phyloP scores from a whole-genome alignment of 2,113 vertebrate genomes.

The Edolisoma coerulescens region DNA sequence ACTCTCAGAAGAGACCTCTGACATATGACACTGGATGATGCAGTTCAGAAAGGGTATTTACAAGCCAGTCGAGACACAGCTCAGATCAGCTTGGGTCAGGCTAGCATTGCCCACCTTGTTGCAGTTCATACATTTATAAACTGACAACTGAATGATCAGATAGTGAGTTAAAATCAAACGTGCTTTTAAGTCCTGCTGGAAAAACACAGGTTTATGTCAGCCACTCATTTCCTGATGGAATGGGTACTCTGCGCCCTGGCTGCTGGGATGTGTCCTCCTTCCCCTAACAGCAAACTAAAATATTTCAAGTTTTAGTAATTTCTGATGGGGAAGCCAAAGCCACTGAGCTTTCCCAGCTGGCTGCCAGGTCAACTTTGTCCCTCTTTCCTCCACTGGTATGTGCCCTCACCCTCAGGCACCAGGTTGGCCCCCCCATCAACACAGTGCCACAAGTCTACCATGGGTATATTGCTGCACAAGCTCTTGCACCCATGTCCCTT shows the following conservation, averaged over 20 bases:
- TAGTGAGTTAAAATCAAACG: background rate
- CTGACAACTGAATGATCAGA: background rate
- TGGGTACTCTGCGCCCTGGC: background rate
- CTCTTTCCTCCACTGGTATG: background rate
- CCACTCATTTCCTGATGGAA: background rate
- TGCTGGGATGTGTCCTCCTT: background rate
- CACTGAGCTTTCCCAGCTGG: background rate
- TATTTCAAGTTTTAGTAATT: background rate
- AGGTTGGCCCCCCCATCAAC: accelerated
- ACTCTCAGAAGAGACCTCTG: background rate
- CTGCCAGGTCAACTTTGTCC: background rate
- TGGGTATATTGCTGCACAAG: accelerated
- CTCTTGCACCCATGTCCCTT: background rate
- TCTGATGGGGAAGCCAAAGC: background rate
- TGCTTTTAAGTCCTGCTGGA: background rate
- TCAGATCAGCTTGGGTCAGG: background rate
- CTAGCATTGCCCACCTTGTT: background rate
- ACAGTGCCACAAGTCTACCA: background rate
- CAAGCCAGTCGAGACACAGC: background rate
- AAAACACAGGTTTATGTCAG: background rate
- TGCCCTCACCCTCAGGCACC: accelerated
- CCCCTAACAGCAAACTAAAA: background rate
- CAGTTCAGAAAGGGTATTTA: background rate
- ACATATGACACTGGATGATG: background rate
- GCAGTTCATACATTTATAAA: background rate